A percentile compares a stretch with the other conserved stretches of the same genome.
These are phyloP conservation scores for Podarcis muralis DNA, from an alignment of 2,113 vertebrate species.

Conservation along the genomic window DNA sequence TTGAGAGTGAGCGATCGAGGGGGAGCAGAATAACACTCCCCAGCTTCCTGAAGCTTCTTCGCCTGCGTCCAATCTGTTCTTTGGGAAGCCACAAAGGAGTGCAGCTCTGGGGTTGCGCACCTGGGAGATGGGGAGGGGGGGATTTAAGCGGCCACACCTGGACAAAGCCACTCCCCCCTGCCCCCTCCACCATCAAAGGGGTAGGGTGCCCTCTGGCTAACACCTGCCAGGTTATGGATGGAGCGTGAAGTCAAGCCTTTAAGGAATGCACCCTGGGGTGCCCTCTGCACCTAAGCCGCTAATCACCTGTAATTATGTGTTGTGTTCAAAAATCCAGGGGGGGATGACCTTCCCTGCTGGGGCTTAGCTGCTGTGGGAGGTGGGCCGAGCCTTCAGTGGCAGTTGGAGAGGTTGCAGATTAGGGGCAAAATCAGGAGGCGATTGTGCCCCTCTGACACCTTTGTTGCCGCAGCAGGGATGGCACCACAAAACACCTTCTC, in stretches of 20 bases:
- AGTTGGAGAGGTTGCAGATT: not conserved
- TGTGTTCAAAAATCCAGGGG: constrained; percentile 11
- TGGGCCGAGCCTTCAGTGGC: constrained; percentile 2
- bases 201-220: not conserved
- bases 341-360: too few relatives aligned
- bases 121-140: not conserved
- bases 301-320: constrained; percentile 44
- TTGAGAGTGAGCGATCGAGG: too few relatives aligned
- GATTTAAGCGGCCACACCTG: not conserved
- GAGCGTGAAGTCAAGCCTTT: not conserved
- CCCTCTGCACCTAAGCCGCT: constrained; percentile 14
- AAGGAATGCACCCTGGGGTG: constrained; percentile 18
- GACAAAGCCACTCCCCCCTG: not conserved
- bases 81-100: too few relatives aligned
- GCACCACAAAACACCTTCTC: too few relatives aligned
- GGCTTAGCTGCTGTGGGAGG: not conserved
- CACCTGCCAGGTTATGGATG: constrained; percentile 14
- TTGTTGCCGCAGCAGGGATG: too few relatives aligned
- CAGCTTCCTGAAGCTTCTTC: too few relatives aligned
- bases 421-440: too few relatives aligned
- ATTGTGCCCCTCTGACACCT: too few relatives aligned
- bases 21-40: too few relatives aligned
- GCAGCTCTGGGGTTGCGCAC: not conserved
- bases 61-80: too few relatives aligned
- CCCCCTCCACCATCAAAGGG: not conserved